Base-by-base conservation (phyloP, 2,113 vertebrate species). In the Ginglymostoma cirratum region DNA sequence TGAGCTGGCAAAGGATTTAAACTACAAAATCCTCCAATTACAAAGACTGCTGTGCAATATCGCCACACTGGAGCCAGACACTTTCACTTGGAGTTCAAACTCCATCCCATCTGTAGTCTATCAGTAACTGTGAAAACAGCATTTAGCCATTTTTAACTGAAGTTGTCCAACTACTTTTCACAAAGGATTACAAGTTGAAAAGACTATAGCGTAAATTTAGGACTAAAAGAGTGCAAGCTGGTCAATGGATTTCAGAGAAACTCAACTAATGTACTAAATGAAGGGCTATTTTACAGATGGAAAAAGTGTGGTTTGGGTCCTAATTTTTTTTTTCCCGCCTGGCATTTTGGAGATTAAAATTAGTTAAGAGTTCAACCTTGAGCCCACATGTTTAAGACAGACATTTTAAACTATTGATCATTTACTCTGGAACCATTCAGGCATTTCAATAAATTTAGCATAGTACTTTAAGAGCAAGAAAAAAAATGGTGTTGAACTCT, bases 51-150 rank as follows among this genome's bases (percentile, higher is more conserved):
- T 97, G 98, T 97, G 97, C 98, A 98, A 96, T 97, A 98, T 98
- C 98, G 98, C 98, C 98, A 97, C 96, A 97, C 97, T 97, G 98
- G 98, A 98, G 98, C 98, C 98, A 99, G 98, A 98, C 98, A 98
- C 98, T 98, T 98, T 98, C 98, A 97, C 98, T 98, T 97, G 95
- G 67, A 97, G 97, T 96, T 97, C 97, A 97, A 96, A 96, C 97
- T 97, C 97, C 97, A 97, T 97, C 97, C 98, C 98, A 99, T 99
- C 98, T 99, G 99, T 98, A 99, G 98, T 98, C 98, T 97, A 99
- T 99, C 98, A 99, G 98, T 97, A 97, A 96, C 96, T 34, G 1
- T 97, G 98, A 98, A 94, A 45, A 69, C 66, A 97, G 96, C 97
- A 97, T 97, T 97, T 95, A 96, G 96, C 96, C 83, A 96, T 96